Conservation (phyloP, 2,888 invertebrate genomes). For the Laothoe populi region DNA sequence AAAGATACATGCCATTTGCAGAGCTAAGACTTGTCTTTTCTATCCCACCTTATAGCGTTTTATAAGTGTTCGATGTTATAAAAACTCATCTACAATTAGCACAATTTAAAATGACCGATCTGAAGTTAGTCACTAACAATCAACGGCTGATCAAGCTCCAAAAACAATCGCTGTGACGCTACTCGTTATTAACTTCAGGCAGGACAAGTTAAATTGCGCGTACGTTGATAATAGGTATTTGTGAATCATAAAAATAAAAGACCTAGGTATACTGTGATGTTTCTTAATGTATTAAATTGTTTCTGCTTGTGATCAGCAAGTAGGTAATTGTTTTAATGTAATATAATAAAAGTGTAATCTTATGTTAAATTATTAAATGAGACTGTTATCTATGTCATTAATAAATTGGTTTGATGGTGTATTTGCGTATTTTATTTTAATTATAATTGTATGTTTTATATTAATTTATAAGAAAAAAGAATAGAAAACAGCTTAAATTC, state of each 20-base stretch:
- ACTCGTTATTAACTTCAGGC: not conserved
- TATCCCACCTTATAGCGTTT: not conserved
- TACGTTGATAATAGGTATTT: not conserved
- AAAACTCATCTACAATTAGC: not conserved
- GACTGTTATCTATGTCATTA: conserved; percentile 26
- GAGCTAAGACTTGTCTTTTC: not conserved
- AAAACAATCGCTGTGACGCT: not conserved
- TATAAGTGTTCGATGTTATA: not conserved
- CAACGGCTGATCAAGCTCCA: not conserved
- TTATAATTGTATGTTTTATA: not conserved
- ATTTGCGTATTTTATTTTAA: not conserved
- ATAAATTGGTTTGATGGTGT: conserved; percentile 23
- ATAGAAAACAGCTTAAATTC: too few relatives aligned
- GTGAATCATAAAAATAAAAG: not conserved
- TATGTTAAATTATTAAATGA: conserved; percentile 25
- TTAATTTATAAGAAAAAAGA: too few relatives aligned
- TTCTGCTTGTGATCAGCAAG: conserved; percentile 4
- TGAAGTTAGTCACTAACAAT: not conserved
- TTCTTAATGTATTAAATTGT: conserved; percentile 6
- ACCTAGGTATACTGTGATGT: conserved; percentile 18
- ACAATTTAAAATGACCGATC: not conserved
- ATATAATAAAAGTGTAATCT: conserved; percentile 3
- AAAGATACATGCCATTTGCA: too few relatives aligned
- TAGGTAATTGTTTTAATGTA: conserved; percentile 1
- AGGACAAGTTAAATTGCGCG: too few relatives aligned